Evolutionary conservation across 2,888 invertebrate genomes (phyloP), one percentile per base, ranked within the genome.

Genomic region (Noctua janthina): DNA sequence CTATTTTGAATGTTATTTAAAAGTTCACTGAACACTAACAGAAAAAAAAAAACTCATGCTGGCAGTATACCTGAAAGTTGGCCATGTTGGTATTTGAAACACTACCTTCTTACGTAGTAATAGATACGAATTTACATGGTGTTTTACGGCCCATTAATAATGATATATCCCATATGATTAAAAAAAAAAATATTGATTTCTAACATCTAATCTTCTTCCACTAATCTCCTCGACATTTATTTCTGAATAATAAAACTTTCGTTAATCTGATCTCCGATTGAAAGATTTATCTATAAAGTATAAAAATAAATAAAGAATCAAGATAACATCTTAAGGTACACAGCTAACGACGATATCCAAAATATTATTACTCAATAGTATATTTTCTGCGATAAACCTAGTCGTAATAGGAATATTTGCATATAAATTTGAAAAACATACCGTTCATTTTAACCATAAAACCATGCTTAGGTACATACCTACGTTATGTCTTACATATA

Each of bases 391-490:
- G 83, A 91, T 92, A 92, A 92, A 91, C 88, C 86, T 86, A 75
- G 86, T 85, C 86, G 86, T 92, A 91, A 91, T 88, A 85, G 80
- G 83, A 91, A 91, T 86, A 94, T 94, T 94, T 91, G 91, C 89
- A 93, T 94, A 91, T 91, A 92, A 91, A 92, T 89, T 86, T 90
- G 84, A 86, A 81, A 83, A 91, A 91, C 89, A 90, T 92, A 92
- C 93, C 93, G 93, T 94, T 93, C 91, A 92, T 93, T 93, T 93
- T 93, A 89, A 92, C 93, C 92, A 93, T 94, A 93, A 94, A 94
- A 90, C 90, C 89, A 92, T 91, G 92, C 92, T 93, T 92, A 91
- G 92, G 88, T 91, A 92, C 91, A 91, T 91, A 62, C 62, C 62
- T 62, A 91, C 89, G 90, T 92, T 92, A 93, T 93, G 92, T 93